Evolutionary conservation across 2,888 invertebrate species (phyloP), one percentile per base, ranked within the genome.

Genomic region (Biston stratarius): DNA sequence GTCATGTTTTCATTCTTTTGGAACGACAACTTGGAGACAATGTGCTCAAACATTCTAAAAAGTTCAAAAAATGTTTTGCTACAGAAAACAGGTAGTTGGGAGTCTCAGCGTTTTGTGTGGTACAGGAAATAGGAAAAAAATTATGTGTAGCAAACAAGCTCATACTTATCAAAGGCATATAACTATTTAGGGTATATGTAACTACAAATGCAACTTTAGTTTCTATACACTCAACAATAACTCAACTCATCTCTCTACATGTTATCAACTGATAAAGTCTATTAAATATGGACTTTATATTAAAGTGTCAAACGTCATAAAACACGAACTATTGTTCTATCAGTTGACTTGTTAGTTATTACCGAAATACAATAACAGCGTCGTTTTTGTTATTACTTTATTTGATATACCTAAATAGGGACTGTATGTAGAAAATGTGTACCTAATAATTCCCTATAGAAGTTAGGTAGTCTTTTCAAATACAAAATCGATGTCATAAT

Each of bases 311-410:
- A 10, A n/a, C 6, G 68, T 70, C 71, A 71, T 71, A 69, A 62
- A 64, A 55, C 33, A 11, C 33, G 33, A 34, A 12, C n/a, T n/a
- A n/a, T 57, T 81, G 82, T 15, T 45, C 44, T 55, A 64, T 61
- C 65, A 64, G 82, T 80, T 76, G 72, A 81, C 83, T 84, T 87
- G 86, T 84, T 82, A 81, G 83, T 74, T 77, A 44, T 6, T 55
- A 59, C 24, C 58, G 36, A 48, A 8, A 33, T 33, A 70, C 72
- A 71, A 77, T 74, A 77, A 79, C 66, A 72, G 78, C 73, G 72
- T 77, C 74, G 76, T 81, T 86, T 75, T 77, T 78, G 79, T 84
- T 84, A 85, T 83, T 82, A 80, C 79, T 71, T n/a, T 56, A 45
- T 60, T 58, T 40, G 44, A 48, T 33, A n/a, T n/a, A n/a, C n/a